These are phyloP conservation scores for Cygnus olor DNA, from an alignment of 2,797 vertebrate genomes.

Conservation along the genomic window DNA sequence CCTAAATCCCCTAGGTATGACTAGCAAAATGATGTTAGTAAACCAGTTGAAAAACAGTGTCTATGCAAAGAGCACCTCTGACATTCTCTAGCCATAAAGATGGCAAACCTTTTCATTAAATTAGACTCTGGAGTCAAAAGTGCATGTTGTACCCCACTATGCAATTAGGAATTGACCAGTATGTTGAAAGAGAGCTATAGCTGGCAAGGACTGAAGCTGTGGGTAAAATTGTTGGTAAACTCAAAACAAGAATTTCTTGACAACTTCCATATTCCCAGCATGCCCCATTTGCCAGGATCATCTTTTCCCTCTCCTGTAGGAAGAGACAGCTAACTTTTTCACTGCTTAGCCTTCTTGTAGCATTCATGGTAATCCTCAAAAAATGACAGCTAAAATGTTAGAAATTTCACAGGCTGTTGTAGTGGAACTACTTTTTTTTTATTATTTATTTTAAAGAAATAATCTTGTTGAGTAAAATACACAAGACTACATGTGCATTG, in stretches of 20 bases:
- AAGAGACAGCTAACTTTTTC: constrained; percentile 29
- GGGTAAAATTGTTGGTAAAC: background rate
- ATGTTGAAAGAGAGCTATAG: background rate
- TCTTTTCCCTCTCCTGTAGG: constrained; percentile 14
- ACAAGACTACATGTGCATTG: background rate
- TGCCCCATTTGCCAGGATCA: constrained; percentile 31
- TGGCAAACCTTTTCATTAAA: constrained; percentile 48
- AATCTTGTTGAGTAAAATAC: background rate
- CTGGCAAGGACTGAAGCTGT: background rate
- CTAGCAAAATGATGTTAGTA: constrained; percentile 47
- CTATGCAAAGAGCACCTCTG: constrained; percentile 31
- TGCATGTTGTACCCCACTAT: background rate
- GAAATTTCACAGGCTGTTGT: background rate
- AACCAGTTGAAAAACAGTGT: background rate
- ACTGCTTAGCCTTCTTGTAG: background rate
- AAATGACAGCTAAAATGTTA: background rate
- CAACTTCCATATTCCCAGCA: constrained; percentile 44
- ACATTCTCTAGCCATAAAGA: constrained; percentile 10
- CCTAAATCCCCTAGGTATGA: constrained; percentile 55
- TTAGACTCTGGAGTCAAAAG: constrained; percentile 45
- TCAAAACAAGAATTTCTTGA: constrained; percentile 48
- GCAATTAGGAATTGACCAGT: constrained; percentile 3
- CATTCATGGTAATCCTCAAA: background rate
- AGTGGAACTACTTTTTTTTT: background rate
- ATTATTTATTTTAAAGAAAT: background rate